A percentile compares a stretch with the other conserved stretches of the same genome.
phyloP scores from a whole-genome alignment of 2,113 vertebrate species.

The Sphyrna mokarran region DNA sequence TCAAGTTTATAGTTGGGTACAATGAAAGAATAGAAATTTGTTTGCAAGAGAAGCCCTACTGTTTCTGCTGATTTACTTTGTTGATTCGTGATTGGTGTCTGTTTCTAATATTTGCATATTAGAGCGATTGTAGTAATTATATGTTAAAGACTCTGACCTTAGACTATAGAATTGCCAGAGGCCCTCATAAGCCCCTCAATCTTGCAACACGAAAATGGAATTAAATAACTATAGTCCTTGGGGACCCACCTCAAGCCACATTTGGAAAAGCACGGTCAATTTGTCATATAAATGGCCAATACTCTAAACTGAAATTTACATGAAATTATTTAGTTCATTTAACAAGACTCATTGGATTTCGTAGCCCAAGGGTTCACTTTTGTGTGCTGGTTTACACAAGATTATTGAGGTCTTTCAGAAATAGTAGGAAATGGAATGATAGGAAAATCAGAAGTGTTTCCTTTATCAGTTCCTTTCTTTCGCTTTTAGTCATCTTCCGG shows the following conservation, averaged over 20 bases:
- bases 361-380: background rate
- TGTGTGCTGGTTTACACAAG: background rate
- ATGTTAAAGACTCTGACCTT: background rate
- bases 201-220: background rate
- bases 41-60: background rate
- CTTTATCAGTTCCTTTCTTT: background rate
- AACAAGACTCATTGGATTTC: conserved; percentile 15
- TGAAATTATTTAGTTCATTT: background rate
- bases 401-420: background rate
- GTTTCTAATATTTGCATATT: background rate
- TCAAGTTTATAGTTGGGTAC: background rate
- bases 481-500: background rate
- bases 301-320: background rate
- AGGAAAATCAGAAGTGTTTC: background rate
- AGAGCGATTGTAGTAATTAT: background rate
- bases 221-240: background rate
- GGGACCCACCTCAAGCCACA: background rate
- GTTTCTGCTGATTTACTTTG: background rate
- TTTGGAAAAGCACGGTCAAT: background rate
- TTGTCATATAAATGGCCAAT: background rate
- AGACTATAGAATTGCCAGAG: background rate
- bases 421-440: background rate
- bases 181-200: background rate
- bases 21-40: background rate
- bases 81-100: background rate